Evolutionary conservation across 2,888 invertebrate species (phyloP), one percentile per base, ranked within the genome.

Genomic region (Sesia apiformis): DNA sequence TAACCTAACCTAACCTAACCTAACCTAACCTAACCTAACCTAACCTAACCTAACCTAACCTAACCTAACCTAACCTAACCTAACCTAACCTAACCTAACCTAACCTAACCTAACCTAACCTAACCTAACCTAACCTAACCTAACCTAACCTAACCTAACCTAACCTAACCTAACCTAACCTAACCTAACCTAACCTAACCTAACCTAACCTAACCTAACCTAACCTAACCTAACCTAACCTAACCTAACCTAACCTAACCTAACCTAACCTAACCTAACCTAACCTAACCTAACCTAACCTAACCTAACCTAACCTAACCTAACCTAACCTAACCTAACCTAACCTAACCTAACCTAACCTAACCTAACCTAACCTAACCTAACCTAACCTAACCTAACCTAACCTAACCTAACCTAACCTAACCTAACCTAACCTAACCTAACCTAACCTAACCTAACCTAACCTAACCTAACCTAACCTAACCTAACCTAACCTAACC

Each of bases 11-110:
- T n/a, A n/a, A 57, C 55, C 57, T 55, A n/a, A n/a, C n/a, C n/a
- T n/a, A n/a, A n/a, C n/a, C n/a, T 57, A 57, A 57, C 57, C 55
- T 55, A 55, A 57, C 55, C 57, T 55, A 57, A 54, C 57, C 57
- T 57, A 55, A 57, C 57, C 54, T 55, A 57, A 57, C 54, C 56
- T 56, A 56, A 56, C 56, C 56, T 56, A 56, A 56, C 56, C 56
- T 56, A 52, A 52, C 52, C 49, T 54, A 56, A 56, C 54, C 52
- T 53, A 56, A 54, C 52, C 52, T 54, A 56, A 54, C 53, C 53
- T 52, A 56, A 56, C 54, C 53, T 52, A 52, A 52, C 52, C 55
- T 55, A 55, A 55, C 55, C 55, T 55, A 55, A 55, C 55, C 55
- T 55, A 55, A 55, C 55, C 55, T 55, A 55, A 55, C 57, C 53